phyloP scores from a whole-genome alignment of 2,888 invertebrate species.

The Epinotia brunnichana region DNA sequence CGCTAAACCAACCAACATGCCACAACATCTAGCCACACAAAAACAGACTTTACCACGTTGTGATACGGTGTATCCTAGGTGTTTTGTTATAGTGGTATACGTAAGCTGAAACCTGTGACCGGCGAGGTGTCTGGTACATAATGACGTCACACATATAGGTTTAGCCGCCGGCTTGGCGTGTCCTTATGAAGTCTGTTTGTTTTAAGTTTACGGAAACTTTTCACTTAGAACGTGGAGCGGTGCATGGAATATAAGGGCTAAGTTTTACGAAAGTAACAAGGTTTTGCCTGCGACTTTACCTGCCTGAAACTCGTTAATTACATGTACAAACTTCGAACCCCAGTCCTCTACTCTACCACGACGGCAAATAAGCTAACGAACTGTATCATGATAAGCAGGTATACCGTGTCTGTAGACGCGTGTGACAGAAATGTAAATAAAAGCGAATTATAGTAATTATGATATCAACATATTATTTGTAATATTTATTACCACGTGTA shows the following conservation, averaged over 20 bases:
- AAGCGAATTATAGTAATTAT: too few species aligned
- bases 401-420: too few species aligned
- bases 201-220: conserved; percentile 26
- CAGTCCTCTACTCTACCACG: too few species aligned
- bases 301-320: not conserved
- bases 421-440: too few species aligned
- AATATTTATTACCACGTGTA: too few species aligned
- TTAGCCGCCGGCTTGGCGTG: conserved; percentile 13
- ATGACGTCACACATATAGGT: conserved; percentile 33
- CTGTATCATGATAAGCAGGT: too few species aligned
- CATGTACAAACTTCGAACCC: too few species aligned
- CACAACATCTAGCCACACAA: too few species aligned
- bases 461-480: too few species aligned
- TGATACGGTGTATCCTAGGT: not conserved
- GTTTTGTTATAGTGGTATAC: conserved; percentile 1
- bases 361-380: too few species aligned
- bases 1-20: conserved; percentile 24
- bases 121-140: conserved; percentile 38
- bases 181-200: conserved; percentile 31
- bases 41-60: not conserved
- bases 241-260: not conserved
- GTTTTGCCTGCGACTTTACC: not conserved
- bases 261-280: not conserved
- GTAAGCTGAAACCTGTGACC: conserved; percentile 41
- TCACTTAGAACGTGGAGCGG: not conserved